phyloP scores from a whole-genome alignment of 2,888 invertebrate species.

The Hirtodrosophila trivittata region DNA sequence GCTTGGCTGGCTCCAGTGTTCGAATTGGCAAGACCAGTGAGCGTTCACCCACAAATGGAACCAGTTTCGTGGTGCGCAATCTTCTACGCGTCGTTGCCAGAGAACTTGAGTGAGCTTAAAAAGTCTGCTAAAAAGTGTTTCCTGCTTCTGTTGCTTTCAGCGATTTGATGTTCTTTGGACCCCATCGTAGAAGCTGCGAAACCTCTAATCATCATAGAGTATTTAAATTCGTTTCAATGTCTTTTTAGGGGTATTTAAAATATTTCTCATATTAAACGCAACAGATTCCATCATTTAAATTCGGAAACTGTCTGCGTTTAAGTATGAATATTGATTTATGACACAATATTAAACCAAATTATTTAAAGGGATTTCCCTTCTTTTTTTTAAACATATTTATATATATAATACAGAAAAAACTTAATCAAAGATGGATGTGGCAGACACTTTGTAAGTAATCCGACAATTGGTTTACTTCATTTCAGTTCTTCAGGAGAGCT shows the following conservation, averaged over 20 bases:
- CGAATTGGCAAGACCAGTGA: constrained; percentile 77
- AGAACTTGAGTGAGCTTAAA: constrained; percentile 77
- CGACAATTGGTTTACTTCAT: constrained; percentile 45
- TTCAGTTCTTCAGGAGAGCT: constrained; percentile 69
- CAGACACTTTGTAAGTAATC: background rate
- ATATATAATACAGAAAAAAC: too few species aligned
- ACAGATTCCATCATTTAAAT: background rate
- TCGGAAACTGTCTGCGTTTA: background rate
- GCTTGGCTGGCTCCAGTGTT: constrained; percentile 87
- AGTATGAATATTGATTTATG: constrained; percentile 61
- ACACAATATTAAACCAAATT: constrained; percentile 49
- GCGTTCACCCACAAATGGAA: constrained; percentile 58
- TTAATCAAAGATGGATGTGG: too few species aligned
- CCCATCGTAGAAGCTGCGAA: too few species aligned
- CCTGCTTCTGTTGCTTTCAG: constrained; percentile 47
- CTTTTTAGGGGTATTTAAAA: constrained; percentile 18
- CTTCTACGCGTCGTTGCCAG: constrained; percentile 68
- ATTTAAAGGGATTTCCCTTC: too few species aligned
- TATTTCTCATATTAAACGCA: constrained; percentile 14
- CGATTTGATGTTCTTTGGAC: too few species aligned
- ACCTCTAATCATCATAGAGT: too few species aligned
- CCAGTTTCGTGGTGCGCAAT: constrained; percentile 68
- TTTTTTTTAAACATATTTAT: too few species aligned
- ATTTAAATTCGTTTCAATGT: constrained; percentile 55
- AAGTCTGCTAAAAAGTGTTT: constrained; percentile 70